phyloP scores from a whole-genome alignment of 1,140 invertebrate genomes.

The Ephestia elutella region DNA sequence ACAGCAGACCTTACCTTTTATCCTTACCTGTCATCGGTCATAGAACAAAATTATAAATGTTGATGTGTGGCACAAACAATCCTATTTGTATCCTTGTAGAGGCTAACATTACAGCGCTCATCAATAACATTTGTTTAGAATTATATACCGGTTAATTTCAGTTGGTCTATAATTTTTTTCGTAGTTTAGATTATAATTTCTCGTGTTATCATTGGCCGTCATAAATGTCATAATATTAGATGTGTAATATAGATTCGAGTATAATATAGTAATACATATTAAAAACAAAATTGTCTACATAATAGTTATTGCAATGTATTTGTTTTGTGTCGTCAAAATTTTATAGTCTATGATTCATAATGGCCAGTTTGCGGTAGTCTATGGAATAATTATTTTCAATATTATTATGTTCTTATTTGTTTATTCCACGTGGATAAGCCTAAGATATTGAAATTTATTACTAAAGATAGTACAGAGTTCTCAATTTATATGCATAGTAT shows the following conservation, averaged over 20 bases:
- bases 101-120: constrained; percentile 7
- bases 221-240: constrained; percentile 66
- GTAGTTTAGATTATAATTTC: constrained; percentile 47
- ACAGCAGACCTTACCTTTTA: constrained; percentile 14
- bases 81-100: constrained; percentile 12
- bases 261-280: constrained; percentile 36
- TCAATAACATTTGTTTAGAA: constrained; percentile 37
- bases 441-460: constrained; percentile 19
- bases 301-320: constrained; percentile 16
- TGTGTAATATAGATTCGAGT: constrained; percentile 64
- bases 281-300: constrained; percentile 28
- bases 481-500: constrained; percentile 28
- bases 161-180: constrained; percentile 35
- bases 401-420: constrained; percentile 8
- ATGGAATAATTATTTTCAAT: background rate
- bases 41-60: constrained; percentile 17
- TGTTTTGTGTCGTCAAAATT: constrained; percentile 27
- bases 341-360: constrained; percentile 19
- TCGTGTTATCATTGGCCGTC: constrained; percentile 43
- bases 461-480: constrained; percentile 19
- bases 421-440: constrained; percentile 19
- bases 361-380: constrained; percentile 23
- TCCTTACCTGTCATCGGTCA: no score
- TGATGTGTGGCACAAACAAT: constrained; percentile 24
- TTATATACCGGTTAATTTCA: constrained; percentile 27